Evolutionary conservation across 2,797 vertebrate genomes (phyloP).

Genomic region (Pachyuromys duprasi): DNA sequence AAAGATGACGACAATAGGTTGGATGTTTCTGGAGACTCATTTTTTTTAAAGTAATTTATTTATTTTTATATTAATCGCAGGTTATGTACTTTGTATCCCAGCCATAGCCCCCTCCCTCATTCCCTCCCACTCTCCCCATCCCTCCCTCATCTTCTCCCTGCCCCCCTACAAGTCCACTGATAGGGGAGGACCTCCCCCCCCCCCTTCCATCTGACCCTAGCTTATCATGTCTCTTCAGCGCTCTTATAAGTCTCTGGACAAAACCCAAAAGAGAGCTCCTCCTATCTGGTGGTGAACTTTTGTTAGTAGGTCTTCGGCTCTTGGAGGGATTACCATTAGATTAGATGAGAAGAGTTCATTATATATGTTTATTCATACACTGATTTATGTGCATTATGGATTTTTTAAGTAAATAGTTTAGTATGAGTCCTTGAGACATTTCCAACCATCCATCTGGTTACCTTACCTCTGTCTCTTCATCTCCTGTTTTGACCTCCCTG

Average conservation of each 20-base stretch:
- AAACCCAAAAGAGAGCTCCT: not conserved
- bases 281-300: not conserved
- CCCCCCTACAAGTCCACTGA: too few relatives aligned
- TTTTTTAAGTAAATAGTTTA: not conserved
- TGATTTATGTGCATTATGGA: not conserved
- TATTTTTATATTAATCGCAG: too few relatives aligned
- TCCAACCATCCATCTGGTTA: not conserved
- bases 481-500: too few relatives aligned
- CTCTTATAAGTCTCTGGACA: too few relatives aligned
- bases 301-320: not conserved
- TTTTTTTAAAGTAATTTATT: too few relatives aligned
- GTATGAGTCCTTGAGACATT: not conserved
- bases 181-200: too few relatives aligned
- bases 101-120: too few relatives aligned
- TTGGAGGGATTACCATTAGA: not conserved
- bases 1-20: not conserved
- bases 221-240: too few relatives aligned
- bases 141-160: too few relatives aligned
- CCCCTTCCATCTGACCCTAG: too few relatives aligned
- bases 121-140: too few relatives aligned
- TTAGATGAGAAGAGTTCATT: not conserved
- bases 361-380: not conserved
- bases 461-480: not conserved
- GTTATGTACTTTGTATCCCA: too few relatives aligned
- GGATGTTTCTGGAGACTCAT: not conserved